phyloP scores from a whole-genome alignment of 2,888 invertebrate species.

The Chirona hameri region DNA sequence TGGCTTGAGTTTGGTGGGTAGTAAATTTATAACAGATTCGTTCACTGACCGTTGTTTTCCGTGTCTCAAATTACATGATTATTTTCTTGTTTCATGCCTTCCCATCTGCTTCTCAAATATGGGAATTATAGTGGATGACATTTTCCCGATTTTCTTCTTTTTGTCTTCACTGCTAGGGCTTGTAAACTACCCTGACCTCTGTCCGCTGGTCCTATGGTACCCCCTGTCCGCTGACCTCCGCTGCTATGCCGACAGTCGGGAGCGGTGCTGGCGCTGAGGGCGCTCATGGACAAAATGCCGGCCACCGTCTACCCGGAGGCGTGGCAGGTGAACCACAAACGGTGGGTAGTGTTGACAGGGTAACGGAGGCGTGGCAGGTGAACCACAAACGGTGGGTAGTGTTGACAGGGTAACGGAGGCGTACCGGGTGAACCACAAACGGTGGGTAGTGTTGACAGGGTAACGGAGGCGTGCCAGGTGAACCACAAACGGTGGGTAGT shows the following conservation, averaged over 20 bases:
- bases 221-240: too few species aligned
- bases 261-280: neutral
- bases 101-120: too few species aligned
- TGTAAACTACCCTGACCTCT: too few species aligned
- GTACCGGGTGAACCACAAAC: neutral
- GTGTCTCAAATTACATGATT: too few species aligned
- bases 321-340: constrained; percentile 2
- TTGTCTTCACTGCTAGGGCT: too few species aligned
- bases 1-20: too few species aligned
- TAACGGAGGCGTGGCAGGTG: neutral
- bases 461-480: neutral
- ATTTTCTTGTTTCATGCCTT: too few species aligned
- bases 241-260: neutral
- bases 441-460: neutral
- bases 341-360: neutral
- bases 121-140: too few species aligned
- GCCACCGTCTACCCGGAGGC: neutral
- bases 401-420: neutral
- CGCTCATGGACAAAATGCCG: neutral
- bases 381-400: neutral
- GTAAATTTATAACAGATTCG: too few species aligned
- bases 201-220: neutral
- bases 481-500: neutral
- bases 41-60: too few species aligned
- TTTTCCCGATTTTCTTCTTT: too few species aligned